phyloP scores from a whole-genome alignment of 2,797 vertebrate species.

The Halcyon leucocephala region DNA sequence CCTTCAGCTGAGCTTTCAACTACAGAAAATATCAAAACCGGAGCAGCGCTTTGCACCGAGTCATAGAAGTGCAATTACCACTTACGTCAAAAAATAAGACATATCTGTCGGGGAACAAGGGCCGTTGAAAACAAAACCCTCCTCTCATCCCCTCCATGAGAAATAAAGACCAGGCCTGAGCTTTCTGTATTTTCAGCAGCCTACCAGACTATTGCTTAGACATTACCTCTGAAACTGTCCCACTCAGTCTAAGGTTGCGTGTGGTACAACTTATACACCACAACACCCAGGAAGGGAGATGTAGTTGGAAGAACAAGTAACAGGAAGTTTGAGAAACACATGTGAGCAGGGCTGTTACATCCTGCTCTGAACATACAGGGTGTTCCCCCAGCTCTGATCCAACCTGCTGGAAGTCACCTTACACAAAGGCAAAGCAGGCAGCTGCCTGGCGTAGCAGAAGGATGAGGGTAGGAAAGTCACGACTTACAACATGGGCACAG shows the following conservation, averaged over 20 bases:
- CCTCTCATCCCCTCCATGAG: neutral
- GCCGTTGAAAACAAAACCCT: neutral
- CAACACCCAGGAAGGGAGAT: neutral
- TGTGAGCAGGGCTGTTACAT: neutral
- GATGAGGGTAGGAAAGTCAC: neutral
- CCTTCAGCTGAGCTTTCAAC: neutral
- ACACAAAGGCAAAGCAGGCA: neutral
- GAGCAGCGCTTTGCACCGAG: neutral
- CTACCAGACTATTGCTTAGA: neutral
- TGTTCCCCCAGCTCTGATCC: neutral
- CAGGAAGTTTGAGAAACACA: slow-evolving; percentile 18
- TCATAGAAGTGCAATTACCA: neutral
- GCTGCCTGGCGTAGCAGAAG: neutral
- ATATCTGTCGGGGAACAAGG: neutral
- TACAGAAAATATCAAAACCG: neutral
- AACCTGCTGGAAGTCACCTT: neutral
- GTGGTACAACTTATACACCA: neutral
- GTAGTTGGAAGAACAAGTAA: slow-evolving; percentile 39
- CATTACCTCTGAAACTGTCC: neutral
- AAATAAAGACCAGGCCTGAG: neutral
- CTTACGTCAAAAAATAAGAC: neutral
- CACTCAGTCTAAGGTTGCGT: neutral
- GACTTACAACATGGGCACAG: neutral
- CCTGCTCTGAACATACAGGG: neutral
- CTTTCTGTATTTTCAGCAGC: neutral